phyloP scores from a whole-genome alignment of 2,888 invertebrate species.

The Drosophila anomelani region DNA sequence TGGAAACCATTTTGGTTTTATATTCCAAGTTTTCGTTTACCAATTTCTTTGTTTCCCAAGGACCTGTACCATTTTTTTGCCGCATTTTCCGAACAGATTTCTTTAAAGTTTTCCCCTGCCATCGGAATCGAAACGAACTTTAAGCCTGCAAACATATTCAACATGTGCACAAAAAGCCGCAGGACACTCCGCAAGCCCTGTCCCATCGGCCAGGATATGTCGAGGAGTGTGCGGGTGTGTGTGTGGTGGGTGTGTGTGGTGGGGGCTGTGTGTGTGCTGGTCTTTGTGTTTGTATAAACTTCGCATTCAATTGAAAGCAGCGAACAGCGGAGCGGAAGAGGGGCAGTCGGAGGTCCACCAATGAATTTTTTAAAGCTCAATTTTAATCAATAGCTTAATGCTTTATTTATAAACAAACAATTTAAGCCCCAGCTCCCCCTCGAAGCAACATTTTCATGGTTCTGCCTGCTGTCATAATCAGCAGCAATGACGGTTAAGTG shows the following conservation, averaged over 20 bases:
- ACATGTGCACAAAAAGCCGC: slow-evolving; percentile 49
- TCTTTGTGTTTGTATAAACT: slow-evolving; percentile 32
- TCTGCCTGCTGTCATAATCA: slow-evolving; percentile 66
- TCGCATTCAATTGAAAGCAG: slow-evolving; percentile 59
- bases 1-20: not conserved
- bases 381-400: slow-evolving; percentile 72
- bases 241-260: not conserved
- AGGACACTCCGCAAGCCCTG: slow-evolving; percentile 13
- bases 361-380: slow-evolving; percentile 72
- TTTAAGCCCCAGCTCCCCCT: slow-evolving; percentile 41
- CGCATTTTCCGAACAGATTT: not conserved
- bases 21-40: not conserved
- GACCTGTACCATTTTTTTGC: not conserved
- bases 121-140: not conserved
- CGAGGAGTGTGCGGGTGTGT: slow-evolving; percentile 11
- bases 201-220: slow-evolving; percentile 23
- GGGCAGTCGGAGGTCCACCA: slow-evolving; percentile 23
- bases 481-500: slow-evolving; percentile 47
- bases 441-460: slow-evolving; percentile 44
- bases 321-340: slow-evolving; percentile 7
- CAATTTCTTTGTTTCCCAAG: not conserved
- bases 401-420: slow-evolving; percentile 74
- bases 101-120: slow-evolving; percentile 17
- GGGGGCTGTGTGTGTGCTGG: not conserved
- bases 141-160: slow-evolving; percentile 39